Conservation (phyloP, 2,113 vertebrate genomes). For the Halcyon malimbica region DNA sequence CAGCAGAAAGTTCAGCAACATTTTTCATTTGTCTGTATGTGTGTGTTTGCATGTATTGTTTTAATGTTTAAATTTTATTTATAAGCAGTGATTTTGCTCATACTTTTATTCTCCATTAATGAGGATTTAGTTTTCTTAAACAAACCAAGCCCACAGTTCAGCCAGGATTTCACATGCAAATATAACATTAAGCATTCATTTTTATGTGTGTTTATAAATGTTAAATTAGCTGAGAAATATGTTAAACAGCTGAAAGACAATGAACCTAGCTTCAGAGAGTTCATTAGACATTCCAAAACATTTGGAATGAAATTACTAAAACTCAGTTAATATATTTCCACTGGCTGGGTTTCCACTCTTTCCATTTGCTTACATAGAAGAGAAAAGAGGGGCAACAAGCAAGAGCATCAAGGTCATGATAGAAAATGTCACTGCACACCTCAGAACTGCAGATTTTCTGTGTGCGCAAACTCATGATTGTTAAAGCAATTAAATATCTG, state of each 20-base stretch:
- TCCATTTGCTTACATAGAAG: background rate
- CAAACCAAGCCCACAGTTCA: background rate
- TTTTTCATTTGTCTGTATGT: background rate
- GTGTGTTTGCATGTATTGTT: background rate
- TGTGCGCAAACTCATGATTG: background rate
- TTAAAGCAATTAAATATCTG: background rate
- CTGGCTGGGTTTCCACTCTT: background rate
- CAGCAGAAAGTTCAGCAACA: background rate
- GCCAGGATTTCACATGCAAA: background rate
- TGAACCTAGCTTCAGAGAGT: background rate
- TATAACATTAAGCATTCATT: slow-evolving; percentile 14
- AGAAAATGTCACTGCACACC: background rate
- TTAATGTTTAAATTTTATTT: background rate
- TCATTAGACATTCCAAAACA: slow-evolving; percentile 2
- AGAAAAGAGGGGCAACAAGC: background rate
- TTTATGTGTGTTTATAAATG: background rate
- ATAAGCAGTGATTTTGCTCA: background rate
- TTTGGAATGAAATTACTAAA: slow-evolving; percentile 8
- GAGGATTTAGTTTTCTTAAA: background rate
- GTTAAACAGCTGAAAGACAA: slow-evolving; percentile 12
- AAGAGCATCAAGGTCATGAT: background rate
- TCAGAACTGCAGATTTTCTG: background rate
- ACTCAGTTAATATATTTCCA: background rate
- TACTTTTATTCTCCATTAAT: background rate
- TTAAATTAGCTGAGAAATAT: slow-evolving; percentile 47